Evolutionary conservation across 2,797 vertebrate species (phyloP).

Genomic region (Falco concolor): DNA sequence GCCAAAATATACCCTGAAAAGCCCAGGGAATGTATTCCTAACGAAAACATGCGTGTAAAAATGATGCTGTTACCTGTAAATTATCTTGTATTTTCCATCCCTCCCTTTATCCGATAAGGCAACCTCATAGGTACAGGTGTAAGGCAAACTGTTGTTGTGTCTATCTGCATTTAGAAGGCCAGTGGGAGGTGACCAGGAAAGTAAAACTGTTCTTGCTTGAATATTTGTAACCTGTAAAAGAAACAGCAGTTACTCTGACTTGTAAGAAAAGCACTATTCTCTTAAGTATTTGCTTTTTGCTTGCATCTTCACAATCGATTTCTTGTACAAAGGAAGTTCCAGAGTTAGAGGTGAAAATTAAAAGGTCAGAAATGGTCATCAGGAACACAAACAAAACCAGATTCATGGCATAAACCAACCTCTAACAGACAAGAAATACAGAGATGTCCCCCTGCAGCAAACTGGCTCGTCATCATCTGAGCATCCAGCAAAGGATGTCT

Average conservation of each 20-base stretch:
- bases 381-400: background rate
- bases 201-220: conserved; percentile 84
- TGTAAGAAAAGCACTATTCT: background rate
- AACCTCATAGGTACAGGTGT: conserved; percentile 91
- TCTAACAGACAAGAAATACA: background rate
- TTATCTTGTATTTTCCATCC: conserved; percentile 90
- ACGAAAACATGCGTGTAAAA: background rate
- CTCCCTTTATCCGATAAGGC: conserved; percentile 94
- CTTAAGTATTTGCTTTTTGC: background rate
- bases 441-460: background rate
- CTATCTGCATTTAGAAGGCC: conserved; percentile 84
- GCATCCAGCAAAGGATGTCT: background rate
- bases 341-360: background rate
- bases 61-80: conserved; percentile 84
- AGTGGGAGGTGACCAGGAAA: conserved; percentile 88
- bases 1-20: background rate
- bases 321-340: background rate
- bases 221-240: conserved; percentile 86
- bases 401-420: background rate
- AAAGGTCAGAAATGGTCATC: background rate
- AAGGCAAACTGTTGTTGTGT: conserved; percentile 84
- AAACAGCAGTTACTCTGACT: background rate
- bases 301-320: background rate
- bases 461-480: background rate
- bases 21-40: background rate